phyloP scores from a whole-genome alignment of 2,113 vertebrate species.

The Actinemys pallida region DNA sequence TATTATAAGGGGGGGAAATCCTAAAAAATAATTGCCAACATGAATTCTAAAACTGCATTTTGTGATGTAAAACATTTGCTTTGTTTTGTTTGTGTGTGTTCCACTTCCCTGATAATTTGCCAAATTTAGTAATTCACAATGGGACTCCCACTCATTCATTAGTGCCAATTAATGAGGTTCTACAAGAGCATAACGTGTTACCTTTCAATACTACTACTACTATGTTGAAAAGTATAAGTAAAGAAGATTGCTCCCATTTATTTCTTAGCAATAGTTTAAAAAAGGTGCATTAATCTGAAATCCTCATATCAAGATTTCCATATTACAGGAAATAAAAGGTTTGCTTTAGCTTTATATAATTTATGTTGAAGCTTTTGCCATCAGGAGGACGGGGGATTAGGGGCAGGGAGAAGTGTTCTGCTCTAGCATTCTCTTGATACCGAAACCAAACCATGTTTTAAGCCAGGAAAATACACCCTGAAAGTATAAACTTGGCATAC shows the following conservation, averaged over 20 bases:
- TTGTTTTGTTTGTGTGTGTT: not conserved
- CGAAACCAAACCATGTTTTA: not conserved
- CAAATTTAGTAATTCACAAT: not conserved
- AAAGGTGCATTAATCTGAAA: not conserved
- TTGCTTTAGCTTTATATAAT: not conserved
- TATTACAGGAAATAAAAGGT: not conserved
- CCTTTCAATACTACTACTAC: not conserved
- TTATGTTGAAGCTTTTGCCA: not conserved
- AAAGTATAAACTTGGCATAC: not conserved
- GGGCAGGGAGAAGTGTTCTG: not conserved
- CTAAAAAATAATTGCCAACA: not conserved
- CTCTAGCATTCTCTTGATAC: not conserved
- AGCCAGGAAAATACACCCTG: not conserved
- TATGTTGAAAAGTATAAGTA: not conserved
- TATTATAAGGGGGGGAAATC: not conserved
- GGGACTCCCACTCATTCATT: not conserved
- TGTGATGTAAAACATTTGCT: not conserved
- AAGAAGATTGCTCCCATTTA: not conserved
- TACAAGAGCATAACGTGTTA: not conserved
- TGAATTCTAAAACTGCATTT: not conserved
- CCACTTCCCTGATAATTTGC: not conserved
- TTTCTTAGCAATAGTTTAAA: not conserved
- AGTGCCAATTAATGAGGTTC: not conserved
- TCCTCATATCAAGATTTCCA: not conserved
- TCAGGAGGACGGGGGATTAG: not conserved